Evolutionary conservation across 2,113 vertebrate species (phyloP).

Genomic region (Gorsachius goisagi): DNA sequence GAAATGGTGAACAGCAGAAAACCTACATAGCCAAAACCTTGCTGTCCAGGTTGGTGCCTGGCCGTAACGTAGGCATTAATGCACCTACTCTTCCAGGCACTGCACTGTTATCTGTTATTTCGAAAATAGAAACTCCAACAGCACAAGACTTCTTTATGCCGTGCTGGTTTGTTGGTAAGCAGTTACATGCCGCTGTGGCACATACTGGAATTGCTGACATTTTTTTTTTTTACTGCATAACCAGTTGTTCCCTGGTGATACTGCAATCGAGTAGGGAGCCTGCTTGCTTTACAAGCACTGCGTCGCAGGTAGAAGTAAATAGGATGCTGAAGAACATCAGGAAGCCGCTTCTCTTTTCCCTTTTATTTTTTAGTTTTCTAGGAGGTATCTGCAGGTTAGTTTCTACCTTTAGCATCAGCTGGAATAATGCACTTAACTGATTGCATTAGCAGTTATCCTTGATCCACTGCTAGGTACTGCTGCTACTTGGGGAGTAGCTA

Average conservation of each 20-base stretch:
- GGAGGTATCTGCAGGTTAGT: background rate
- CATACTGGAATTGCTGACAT: background rate
- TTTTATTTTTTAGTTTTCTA: background rate
- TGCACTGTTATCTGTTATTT: background rate
- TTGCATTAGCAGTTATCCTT: background rate
- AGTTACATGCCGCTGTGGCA: background rate
- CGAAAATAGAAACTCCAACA: background rate
- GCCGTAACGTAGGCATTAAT: background rate
- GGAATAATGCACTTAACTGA: slow-evolving; percentile 19
- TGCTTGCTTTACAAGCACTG: background rate
- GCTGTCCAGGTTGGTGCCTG: background rate
- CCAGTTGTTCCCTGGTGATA: background rate
- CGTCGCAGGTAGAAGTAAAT: background rate
- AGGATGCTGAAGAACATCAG: background rate
- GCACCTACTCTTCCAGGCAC: background rate
- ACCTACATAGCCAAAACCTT: accelerated
- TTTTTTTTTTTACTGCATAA: slow-evolving; percentile 30
- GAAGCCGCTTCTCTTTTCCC: background rate
- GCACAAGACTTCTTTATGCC: background rate
- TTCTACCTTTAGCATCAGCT: slow-evolving; percentile 8
- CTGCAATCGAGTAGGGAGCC: background rate
- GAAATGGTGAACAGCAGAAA: background rate
- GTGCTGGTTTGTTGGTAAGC: background rate
- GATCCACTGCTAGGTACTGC: background rate
- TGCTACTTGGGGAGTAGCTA: background rate